Conservation (phyloP, 2,113 vertebrate genomes). For the Talpa occidentalis region DNA sequence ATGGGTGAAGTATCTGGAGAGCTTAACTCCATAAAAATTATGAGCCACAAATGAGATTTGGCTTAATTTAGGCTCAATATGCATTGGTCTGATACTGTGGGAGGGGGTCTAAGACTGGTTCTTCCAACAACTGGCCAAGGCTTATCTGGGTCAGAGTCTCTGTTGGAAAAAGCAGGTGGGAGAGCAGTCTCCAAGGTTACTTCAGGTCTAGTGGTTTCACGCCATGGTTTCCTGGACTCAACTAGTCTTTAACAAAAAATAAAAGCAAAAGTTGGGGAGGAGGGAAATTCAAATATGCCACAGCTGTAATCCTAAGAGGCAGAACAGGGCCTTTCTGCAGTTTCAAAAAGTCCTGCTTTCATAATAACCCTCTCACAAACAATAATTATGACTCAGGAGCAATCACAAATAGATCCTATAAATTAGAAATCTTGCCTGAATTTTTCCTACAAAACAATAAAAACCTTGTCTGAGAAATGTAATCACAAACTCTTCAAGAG, state of each 20-base stretch:
- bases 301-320: background rate
- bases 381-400: background rate
- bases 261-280: background rate
- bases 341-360: background rate
- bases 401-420: background rate
- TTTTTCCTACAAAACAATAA: slow-evolving; percentile 34
- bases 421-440: background rate
- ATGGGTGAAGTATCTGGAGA: background rate
- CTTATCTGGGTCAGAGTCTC: background rate
- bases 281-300: background rate
- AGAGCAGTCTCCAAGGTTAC: background rate
- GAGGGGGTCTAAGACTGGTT: background rate
- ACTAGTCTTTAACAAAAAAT: background rate
- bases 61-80: background rate
- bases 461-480: background rate
- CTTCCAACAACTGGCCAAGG: background rate
- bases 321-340: background rate
- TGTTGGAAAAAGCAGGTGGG: background rate
- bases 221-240: background rate
- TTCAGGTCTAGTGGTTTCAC: background rate
- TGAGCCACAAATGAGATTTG: background rate
- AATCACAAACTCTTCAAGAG: slow-evolving; percentile 9
- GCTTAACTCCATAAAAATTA: slow-evolving; percentile 17
- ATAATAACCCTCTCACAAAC: background rate
- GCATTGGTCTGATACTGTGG: background rate